Evolutionary conservation across 1,140 invertebrate genomes (phyloP), one percentile per base, ranked within the genome.

Genomic region (Adoxophyes honmai): DNA sequence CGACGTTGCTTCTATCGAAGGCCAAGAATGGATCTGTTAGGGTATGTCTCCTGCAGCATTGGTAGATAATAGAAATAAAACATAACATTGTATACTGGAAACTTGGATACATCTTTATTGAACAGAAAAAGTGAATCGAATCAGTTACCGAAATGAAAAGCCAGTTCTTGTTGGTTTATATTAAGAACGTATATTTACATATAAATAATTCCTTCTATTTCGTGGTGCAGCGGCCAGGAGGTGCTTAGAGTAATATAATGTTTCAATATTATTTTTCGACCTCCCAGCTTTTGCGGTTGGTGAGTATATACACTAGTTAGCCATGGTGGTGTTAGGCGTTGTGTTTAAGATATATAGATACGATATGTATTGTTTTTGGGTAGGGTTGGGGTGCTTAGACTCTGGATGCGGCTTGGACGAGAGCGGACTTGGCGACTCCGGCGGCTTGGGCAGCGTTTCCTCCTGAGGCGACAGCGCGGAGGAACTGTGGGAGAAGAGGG

Each of bases 21-120:
- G n/a, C n/a, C n/a, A n/a, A n/a, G n/a, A n/a, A n/a, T n/a, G n/a
- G n/a, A n/a, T n/a, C 21, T 28, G 6, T 28, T 6, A 28, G 6
- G 2, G 21, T 6, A 28, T 3, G 21, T 6, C 2, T 6, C 21
- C 6, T 28, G 21, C 2, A 28, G 21, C 6, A 28, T 6, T 28
- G 21, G 21, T 28, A 28, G 57, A 63, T 55, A 35, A 48, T 48
- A 55, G 34, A 42, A 48, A 56, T 33, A 21, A 52, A 53, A 48
- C 42, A 21, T 18, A 48, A 0, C n/a, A 13, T 48, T 11, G 2
- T 11, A n/a, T 48, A 18, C 42, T 18, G 0, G n/a, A 48, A 37
- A 55, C 15, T 52, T 60, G 72, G 72, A 78, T 75, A 81, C 78
- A 78, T 78, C 74, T 78, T 81, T 81, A 77, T 78, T 78, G 28